Base-by-base conservation (phyloP, 2,888 invertebrate genomes). In the Dynastes grantii region DNA sequence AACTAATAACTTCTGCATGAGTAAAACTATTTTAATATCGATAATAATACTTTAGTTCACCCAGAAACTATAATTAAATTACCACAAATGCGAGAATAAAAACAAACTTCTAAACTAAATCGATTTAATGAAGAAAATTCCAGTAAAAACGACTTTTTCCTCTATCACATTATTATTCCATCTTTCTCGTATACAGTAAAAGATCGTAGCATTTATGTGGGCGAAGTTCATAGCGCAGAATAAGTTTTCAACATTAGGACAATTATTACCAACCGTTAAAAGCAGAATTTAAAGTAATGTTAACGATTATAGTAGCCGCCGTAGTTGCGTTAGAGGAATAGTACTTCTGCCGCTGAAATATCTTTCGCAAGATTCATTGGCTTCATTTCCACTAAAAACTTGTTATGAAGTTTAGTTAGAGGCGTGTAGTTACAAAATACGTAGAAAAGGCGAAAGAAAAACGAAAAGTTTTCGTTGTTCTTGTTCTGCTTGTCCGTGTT, bases 361-460 rank as follows among this genome's bases (percentile, higher is more conserved):
- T 67, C 22, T 40, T 67, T 67, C 45, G 11, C 40, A 45, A 67
- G 65, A 67, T 67, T 40, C 45, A 45, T 45, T 40, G 13, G 65
- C 27, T 9, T 40, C 55, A 11, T 45, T 49, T 45, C 45, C 45
- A 22, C 40, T 45, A 22, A 45, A 67, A 67, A 67, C 40, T 40
- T 67, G 65, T 67, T 67, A 67, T 22, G 22, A 67, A 67, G 49
- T 67, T 67, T 67, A 9, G 40, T 11, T n/a, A 45, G 45, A 67
- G 40, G 40, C 45, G 65, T 67, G 65, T 40, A 40, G 13, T 45
- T 37, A 40, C 45, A 22, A 67, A 67, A 67, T 67, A 22, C 40
- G 22, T 11, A 16, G 37, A 67, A 40, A 67, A 45, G 22, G 40
- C 37, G 37, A 22, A 67, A 16, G 65, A 67, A 67, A 40, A 67